Evolutionary conservation across 92 coral and sea anemone species (phyloP).

Genomic region (Epizoanthus illoricatus): DNA sequence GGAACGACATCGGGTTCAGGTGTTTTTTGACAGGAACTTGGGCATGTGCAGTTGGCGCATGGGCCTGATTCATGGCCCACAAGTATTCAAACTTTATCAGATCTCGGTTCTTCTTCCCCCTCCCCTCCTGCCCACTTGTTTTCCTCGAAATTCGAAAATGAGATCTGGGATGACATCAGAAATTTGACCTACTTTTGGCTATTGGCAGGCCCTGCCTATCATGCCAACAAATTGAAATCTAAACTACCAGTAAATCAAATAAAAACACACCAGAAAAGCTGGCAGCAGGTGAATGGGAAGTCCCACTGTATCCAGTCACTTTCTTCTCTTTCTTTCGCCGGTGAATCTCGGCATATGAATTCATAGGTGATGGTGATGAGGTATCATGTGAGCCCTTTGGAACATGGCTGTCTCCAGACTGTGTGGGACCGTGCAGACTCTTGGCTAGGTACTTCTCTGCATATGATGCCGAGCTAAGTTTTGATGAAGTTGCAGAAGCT

Average conservation of each 20-base stretch:
- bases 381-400: conserved; percentile 52
- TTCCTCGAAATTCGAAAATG: too few species aligned
- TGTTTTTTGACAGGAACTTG: too few species aligned
- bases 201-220: too few species aligned
- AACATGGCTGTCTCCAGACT: conserved; percentile 50
- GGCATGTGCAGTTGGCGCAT: too few species aligned
- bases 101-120: too few species aligned
- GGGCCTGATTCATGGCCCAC: too few species aligned
- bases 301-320: conserved; percentile 50
- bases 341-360: conserved; percentile 91
- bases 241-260: not conserved
- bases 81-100: too few species aligned
- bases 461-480: conserved; percentile 66
- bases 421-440: conserved; percentile 62
- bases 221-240: too few species aligned
- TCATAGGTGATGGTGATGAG: conserved; percentile 48
- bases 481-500: conserved; percentile 53
- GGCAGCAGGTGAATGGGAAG: conserved; percentile 21
- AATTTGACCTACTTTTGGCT: too few species aligned
- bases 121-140: too few species aligned
- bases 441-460: conserved; percentile 77
- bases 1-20: too few species aligned
- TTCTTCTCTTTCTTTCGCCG: conserved; percentile 79
- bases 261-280: conserved; percentile 18
- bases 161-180: too few species aligned